These are phyloP conservation scores for Crocuta crocuta DNA, from an alignment of 2,113 vertebrate genomes.

Conservation along the genomic window DNA sequence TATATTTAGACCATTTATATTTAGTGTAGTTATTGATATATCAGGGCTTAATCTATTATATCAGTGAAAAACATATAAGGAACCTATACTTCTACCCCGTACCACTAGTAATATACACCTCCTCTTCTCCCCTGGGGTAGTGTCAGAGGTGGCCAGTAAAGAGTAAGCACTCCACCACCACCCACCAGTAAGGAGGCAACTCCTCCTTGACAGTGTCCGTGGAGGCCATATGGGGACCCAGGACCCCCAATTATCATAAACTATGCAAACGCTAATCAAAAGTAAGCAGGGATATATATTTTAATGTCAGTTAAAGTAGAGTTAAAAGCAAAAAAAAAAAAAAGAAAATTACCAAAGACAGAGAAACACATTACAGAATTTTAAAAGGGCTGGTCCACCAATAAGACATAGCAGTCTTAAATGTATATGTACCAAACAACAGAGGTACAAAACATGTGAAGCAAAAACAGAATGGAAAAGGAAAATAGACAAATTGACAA, in stretches of 20 bases:
- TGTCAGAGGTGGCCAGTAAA: background rate
- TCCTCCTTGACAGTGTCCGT: rapidly evolving
- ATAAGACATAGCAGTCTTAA: background rate
- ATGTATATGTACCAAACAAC: background rate
- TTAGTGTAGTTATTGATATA: background rate
- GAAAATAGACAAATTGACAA: background rate
- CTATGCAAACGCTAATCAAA: background rate
- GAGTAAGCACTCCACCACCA: background rate
- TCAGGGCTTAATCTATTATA: background rate
- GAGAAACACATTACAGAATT: background rate
- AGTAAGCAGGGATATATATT: background rate
- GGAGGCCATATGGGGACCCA: background rate
- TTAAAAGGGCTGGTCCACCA: background rate
- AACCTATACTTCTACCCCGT: background rate
- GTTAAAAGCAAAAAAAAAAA: background rate
- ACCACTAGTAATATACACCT: background rate
- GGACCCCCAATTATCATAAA: background rate
- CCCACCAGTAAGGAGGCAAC: background rate
- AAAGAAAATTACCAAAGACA: background rate
- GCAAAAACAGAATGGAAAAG: background rate
- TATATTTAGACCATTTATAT: background rate
- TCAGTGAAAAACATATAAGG: background rate
- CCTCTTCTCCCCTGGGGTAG: rapidly evolving
- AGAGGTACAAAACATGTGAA: background rate
- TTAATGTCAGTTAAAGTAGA: background rate